Evolutionary conservation across 2,113 vertebrate genomes (phyloP).

Genomic region (Tauraco erythrolophus): DNA sequence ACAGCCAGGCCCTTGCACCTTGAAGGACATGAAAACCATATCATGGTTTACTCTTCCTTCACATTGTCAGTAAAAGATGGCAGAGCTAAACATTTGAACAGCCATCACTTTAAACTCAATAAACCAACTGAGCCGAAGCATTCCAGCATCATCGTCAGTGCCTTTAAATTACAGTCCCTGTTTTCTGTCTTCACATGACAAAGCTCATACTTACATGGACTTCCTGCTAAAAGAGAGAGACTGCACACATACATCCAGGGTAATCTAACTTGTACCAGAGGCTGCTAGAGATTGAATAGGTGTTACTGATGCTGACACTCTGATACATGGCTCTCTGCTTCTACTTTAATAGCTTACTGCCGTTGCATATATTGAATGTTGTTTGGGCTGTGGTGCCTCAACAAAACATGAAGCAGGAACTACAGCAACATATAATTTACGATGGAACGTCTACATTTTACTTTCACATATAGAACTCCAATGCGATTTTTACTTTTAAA

Average conservation of each 20-base stretch:
- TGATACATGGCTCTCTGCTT: neutral
- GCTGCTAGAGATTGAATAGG: neutral
- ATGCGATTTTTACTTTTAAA: constrained; percentile 45
- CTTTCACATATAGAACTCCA: neutral
- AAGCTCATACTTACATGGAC: neutral
- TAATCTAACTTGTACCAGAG: neutral
- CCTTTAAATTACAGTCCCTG: neutral
- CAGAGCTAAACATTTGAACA: neutral
- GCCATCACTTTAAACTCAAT: neutral
- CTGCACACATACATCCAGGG: neutral
- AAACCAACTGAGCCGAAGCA: neutral
- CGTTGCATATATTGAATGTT: neutral
- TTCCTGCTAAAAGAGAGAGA: neutral
- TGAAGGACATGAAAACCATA: neutral
- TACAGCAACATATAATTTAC: constrained; percentile 27
- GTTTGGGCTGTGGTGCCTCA: constrained; percentile 18
- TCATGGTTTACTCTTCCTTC: neutral
- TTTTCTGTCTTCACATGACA: constrained; percentile 3
- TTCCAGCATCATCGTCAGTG: neutral
- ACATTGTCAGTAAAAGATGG: neutral
- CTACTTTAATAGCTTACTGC: neutral
- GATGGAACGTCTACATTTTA: neutral
- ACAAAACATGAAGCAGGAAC: constrained; percentile 58
- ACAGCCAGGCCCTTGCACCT: neutral
- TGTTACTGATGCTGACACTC: constrained; percentile 14